Percentiles rank a stretch among this genome's conserved stretches.
phyloP scores from a whole-genome alignment of 2,888 invertebrate genomes.

The Dryobota labecula region DNA sequence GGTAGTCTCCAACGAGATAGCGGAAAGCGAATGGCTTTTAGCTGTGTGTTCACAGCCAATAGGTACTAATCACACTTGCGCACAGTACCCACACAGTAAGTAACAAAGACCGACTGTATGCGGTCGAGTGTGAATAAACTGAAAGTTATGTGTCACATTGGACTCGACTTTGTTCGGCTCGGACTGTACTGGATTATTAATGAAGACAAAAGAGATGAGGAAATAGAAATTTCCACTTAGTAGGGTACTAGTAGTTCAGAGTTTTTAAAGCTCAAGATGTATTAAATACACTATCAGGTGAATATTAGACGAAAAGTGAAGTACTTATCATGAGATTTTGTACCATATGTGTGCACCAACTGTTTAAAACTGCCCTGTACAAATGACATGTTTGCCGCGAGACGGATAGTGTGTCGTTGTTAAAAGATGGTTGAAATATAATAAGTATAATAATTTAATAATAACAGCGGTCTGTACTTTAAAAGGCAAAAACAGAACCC shows the following conservation, averaged over 20 bases:
- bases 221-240: neutral
- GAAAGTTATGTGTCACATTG: neutral
- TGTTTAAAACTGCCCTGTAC: neutral
- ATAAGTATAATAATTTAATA: no score
- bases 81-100: slow-evolving; percentile 6
- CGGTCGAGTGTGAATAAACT: slow-evolving; percentile 5
- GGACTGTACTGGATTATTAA: neutral
- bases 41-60: slow-evolving; percentile 24
- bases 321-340: neutral
- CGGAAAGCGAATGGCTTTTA: slow-evolving; percentile 12
- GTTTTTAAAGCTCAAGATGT: neutral
- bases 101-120: neutral
- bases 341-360: neutral
- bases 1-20: neutral
- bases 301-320: neutral
- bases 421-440: neutral
- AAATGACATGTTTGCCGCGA: neutral
- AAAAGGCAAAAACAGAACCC: no score
- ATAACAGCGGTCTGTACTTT: no score
- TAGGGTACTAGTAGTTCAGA: no score
- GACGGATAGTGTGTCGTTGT: neutral
- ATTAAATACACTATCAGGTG: neutral
- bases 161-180: neutral
- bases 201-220: neutral
- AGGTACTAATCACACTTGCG: slow-evolving; percentile 14